Base-by-base conservation (phyloP, 2,888 invertebrate species). In the Eupithecia insigniata region DNA sequence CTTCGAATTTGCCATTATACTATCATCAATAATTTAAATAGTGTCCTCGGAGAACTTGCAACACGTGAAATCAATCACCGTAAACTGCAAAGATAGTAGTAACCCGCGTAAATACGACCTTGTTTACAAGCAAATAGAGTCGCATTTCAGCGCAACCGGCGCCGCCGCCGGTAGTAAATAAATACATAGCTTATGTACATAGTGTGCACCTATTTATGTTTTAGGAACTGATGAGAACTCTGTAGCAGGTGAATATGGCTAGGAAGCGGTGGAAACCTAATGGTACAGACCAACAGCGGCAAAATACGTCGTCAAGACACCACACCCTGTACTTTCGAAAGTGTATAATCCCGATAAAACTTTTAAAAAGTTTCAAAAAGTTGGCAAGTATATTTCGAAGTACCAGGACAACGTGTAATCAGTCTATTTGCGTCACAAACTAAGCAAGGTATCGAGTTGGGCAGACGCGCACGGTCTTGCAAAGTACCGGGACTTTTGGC, bases 121-220 rank as follows among this genome's bases (percentile, higher is more conserved):
- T 64, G 36, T 64, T n/a, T 36, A 22, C 26, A 5, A 64, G 5
- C 34, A 0, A 22, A 12, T 64, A 64, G 36, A 26, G 64, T 36
- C 36, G 62, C 36, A 26, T 26, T 39, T 8, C 0, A 30, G 26
- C 55, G 26, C 22, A 7, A 18, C 30, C 2, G 28, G 26, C 36
- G 64, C 64, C 22, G 1, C 26, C 10, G 34, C 46, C 66, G 46
- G 46, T 65, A 43, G 65, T 65, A 65, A 65, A 65, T 65, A 66
- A 66, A 66, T 28, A 65, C 66, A 46, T 66, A 10, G 66, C 7
- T 39, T 14, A 34, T 32, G 61, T 62, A 62, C 36, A 62, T 36
- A 62, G 61, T 62, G 18, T 5, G 46, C 2, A 60, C 14, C 12
- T 62, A 62, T 62, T 62, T 34, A 39, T 39, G 16, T 26, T 64